phyloP scores from a whole-genome alignment of 2,888 invertebrate genomes.

The Microplitis manilae region DNA sequence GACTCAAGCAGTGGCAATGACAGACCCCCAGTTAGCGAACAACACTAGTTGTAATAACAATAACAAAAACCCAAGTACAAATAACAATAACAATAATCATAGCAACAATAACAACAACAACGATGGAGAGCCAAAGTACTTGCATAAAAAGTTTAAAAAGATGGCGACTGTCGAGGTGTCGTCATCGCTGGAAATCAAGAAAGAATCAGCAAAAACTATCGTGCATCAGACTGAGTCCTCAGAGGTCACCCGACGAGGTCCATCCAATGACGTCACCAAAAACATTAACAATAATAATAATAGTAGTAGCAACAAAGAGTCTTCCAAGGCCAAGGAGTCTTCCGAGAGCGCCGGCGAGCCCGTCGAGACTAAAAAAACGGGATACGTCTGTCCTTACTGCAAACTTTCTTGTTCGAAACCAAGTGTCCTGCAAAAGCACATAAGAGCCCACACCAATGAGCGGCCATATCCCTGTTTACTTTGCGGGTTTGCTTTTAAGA shows the following conservation, averaged over 20 bases:
- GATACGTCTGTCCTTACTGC: constrained; percentile 90
- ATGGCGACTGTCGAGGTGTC: constrained; percentile 77
- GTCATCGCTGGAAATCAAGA: constrained; percentile 62
- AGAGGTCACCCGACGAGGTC: constrained; percentile 34
- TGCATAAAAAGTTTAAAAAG: constrained; percentile 95
- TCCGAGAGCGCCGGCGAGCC: constrained; percentile 62
- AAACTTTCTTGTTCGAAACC: constrained; percentile 92
- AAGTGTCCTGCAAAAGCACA: constrained; percentile 94
- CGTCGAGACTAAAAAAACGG: constrained; percentile 73
- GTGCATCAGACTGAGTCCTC: constrained; percentile 37
- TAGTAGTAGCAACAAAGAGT: constrained; percentile 53
- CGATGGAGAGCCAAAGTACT: constrained; percentile 80
- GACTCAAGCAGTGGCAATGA: constrained; percentile 67
- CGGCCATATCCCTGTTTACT: constrained; percentile 91
- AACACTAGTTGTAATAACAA: constrained; percentile 57
- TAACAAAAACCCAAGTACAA: constrained; percentile 56
- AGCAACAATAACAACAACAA: constrained; percentile 62
- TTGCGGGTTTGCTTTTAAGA: constrained; percentile 94
- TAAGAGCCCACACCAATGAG: constrained; percentile 94
- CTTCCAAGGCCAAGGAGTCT: constrained; percentile 50
- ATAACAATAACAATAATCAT: constrained; percentile 49
- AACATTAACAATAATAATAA: constrained; percentile 56
- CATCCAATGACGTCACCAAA: constrained; percentile 15
- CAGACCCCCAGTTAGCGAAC: constrained; percentile 68
- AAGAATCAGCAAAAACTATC: constrained; percentile 48